These are phyloP conservation scores for Tanypteryx hageni DNA, from an alignment of 2,888 invertebrate genomes.

Conservation along the genomic window DNA sequence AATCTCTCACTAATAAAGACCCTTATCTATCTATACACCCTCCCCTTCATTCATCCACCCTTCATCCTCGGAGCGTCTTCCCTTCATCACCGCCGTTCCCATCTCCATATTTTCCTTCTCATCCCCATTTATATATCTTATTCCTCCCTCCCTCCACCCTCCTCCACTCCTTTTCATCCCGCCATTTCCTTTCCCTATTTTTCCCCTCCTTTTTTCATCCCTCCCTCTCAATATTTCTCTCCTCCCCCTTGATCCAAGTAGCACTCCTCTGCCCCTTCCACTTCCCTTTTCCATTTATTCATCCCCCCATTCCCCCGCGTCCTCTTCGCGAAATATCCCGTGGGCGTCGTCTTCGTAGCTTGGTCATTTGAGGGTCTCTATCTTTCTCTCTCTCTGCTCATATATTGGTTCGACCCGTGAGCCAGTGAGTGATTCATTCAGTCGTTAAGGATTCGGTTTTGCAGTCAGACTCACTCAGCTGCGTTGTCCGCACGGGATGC, in stretches of 20 bases:
- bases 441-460: constrained; percentile 21
- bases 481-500: background rate
- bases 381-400: background rate
- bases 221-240: background rate
- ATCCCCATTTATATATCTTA: background rate
- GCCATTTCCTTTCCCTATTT: background rate
- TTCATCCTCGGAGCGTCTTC: background rate
- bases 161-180: background rate
- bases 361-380: background rate
- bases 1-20: constrained; percentile 5
- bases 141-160: background rate
- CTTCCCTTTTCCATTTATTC: too few species aligned
- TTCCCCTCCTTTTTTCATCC: background rate
- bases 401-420: constrained; percentile 11
- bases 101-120: background rate
- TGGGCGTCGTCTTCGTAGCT: constrained; percentile 13
- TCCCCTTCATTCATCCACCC: background rate
- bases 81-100: background rate
- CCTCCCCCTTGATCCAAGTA: too few species aligned
- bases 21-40: background rate
- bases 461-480: background rate
- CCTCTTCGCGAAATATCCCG: background rate
- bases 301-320: too few species aligned
- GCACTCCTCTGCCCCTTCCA: too few species aligned
- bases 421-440: background rate